Base-by-base conservation (phyloP, 2,113 vertebrate genomes). In the Halcyon senegalensis region DNA sequence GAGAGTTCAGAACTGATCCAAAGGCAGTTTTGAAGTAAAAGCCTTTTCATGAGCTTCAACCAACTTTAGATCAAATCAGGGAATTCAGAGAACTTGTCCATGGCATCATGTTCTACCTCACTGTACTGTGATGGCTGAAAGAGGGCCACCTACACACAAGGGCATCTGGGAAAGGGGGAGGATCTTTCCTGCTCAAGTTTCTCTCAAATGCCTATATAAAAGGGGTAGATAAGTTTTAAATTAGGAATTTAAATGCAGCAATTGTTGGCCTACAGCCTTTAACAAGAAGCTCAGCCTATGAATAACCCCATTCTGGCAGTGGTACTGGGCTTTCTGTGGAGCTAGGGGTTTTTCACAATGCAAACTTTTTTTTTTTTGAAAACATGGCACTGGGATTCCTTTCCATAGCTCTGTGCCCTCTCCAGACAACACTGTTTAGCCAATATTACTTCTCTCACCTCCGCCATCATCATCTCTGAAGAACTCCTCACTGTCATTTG, bases 401-500 rank as follows among this genome's bases (percentile, higher is more conserved):
- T 74, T 67, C 31, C n/a, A 46, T 5, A 73, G 50, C 27, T 48
- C 83, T 70, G 44, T 53, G 23, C 8, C 48, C 68, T 69, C 68
- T 51, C 41, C 84, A 74, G 43, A 64, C 60, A 64, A 46, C 21
- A 7, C 25, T 63, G 35, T 44, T 39, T 23, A 48, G 74, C 25
- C 44, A 64, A 4, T 39, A 76, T 3, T 20, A 50, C 18, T 78
- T 63, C 33, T 89, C 87, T 97, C 94, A 99, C 99, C 99, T 70
- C 80, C 98, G 0, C 98, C 97, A 0, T 98, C 98, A 13, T 99
- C 99, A 89, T 99, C 99, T 88, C 99, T 98, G 98, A 99, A 99
- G 97, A 99, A 99, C 76, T 99, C 99, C 91, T 99, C 99, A 5
- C 99, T 99, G 98, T 99, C 99, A 0, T 99, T 99, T 90, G 99